Evolutionary conservation across 2,113 vertebrate genomes (phyloP).

Genomic region (Trogon surrucura): DNA sequence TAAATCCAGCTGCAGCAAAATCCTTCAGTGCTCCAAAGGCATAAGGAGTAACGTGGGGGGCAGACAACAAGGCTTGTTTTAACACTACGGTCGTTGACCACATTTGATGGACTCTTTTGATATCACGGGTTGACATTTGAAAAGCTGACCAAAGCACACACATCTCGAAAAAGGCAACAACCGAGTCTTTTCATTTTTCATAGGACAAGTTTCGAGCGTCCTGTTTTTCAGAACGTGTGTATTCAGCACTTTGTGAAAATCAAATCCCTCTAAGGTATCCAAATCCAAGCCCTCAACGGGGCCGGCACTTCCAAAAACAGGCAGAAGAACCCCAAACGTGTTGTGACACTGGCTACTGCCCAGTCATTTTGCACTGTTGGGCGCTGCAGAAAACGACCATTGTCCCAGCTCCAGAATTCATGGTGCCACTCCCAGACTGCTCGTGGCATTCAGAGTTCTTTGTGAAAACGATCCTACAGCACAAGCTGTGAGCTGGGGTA

Average conservation of each 20-base stretch:
- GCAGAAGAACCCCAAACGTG: not conserved
- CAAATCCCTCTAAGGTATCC: not conserved
- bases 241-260: not conserved
- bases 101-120: not conserved
- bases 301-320: not conserved
- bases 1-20: not conserved
- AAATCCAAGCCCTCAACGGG: not conserved
- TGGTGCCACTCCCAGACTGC: constrained; percentile 16
- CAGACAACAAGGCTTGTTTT: not conserved
- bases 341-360: not conserved
- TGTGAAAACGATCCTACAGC: not conserved
- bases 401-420: constrained; percentile 17
- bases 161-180: not conserved
- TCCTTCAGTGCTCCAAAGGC: not conserved
- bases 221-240: not conserved
- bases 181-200: not conserved
- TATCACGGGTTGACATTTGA: not conserved
- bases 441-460: not conserved
- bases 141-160: not conserved
- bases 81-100: not conserved
- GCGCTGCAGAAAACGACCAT: constrained; percentile 24
- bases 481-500: not conserved
- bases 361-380: not conserved
- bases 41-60: not conserved
- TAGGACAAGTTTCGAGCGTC: not conserved